Conservation (phyloP, 2,797 vertebrate genomes). For the Podarcis siculus region DNA sequence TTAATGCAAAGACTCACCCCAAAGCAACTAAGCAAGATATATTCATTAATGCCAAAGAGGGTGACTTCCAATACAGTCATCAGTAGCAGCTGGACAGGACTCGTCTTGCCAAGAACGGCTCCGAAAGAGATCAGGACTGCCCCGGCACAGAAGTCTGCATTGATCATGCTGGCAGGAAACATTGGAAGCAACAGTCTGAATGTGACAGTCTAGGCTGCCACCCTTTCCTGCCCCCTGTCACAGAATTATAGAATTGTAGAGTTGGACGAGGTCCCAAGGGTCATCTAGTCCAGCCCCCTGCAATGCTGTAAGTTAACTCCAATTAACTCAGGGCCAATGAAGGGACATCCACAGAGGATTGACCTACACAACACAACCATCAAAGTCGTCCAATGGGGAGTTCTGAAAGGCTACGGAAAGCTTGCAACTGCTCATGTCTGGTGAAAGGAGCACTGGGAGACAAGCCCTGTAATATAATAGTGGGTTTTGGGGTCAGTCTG, state of each 20-base stretch:
- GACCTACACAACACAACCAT: too few relatives aligned
- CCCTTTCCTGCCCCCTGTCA: neutral
- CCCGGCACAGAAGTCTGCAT: slow-evolving; percentile 89
- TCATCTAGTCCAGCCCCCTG: too few relatives aligned
- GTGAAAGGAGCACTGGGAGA: too few relatives aligned
- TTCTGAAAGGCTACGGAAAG: too few relatives aligned
- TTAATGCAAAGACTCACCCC: slow-evolving; percentile 76
- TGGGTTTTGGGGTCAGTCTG: too few relatives aligned
- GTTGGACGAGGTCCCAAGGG: too few relatives aligned
- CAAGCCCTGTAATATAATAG: too few relatives aligned
- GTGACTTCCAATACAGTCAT: slow-evolving; percentile 89
- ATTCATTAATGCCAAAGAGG: slow-evolving; percentile 87
- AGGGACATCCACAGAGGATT: too few relatives aligned
- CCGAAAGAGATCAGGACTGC: slow-evolving; percentile 88
- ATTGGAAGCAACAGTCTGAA: neutral
- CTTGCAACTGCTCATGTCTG: too few relatives aligned
- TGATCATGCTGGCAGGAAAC: slow-evolving; percentile 84
- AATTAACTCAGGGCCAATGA: neutral
- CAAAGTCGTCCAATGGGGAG: too few relatives aligned
- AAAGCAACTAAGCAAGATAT: slow-evolving; percentile 81
- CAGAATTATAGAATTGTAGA: too few relatives aligned
- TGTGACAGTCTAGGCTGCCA: neutral
- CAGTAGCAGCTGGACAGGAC: slow-evolving; percentile 86
- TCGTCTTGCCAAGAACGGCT: slow-evolving; percentile 88
- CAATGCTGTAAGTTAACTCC: neutral